Evolutionary conservation across 37 sponge, comb jelly and placozoan species (phyloP).

Genomic region (Halichondria panicea): DNA sequence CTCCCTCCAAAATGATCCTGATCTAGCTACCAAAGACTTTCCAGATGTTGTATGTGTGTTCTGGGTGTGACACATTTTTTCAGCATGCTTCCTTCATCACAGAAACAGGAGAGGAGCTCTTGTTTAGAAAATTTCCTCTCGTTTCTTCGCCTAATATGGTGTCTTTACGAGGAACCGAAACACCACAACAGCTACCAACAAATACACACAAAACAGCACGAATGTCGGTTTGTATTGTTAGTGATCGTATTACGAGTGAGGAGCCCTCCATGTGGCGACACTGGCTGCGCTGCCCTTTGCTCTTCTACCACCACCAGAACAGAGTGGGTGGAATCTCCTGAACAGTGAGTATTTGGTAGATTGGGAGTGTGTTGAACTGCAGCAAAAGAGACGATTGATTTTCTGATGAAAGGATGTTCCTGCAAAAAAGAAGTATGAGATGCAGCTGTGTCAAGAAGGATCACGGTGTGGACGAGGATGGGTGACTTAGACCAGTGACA

Average conservation of each 20-base stretch:
- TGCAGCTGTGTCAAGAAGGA: conserved; percentile 14
- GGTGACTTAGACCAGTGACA: too few relatives aligned
- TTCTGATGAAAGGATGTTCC: conserved; percentile 2
- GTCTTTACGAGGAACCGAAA: background rate
- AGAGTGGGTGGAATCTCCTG: background rate
- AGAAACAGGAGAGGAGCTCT: background rate
- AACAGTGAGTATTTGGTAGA: background rate
- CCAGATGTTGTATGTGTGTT: background rate
- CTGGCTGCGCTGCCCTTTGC: conserved; percentile 31
- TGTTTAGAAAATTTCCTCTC: background rate
- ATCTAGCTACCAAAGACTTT: background rate
- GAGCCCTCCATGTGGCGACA: conserved; percentile 34
- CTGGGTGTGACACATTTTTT: conserved; percentile 26
- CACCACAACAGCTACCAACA: too few relatives aligned
- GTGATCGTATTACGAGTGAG: conserved; percentile 21
- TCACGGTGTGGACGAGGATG: conserved; percentile 30
- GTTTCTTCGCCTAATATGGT: conserved; percentile 8
- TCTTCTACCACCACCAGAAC: conserved; percentile 9
- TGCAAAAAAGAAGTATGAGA: conserved; percentile 13
- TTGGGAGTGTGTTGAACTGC: conserved; percentile 26
- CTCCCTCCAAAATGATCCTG: conserved; percentile 21
- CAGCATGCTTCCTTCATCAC: conserved; percentile 29
- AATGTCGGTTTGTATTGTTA: conserved; percentile 4
- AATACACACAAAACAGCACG: background rate
- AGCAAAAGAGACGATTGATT: background rate